Conservation (phyloP, 2,888 invertebrate genomes). For the Bombylius major region DNA sequence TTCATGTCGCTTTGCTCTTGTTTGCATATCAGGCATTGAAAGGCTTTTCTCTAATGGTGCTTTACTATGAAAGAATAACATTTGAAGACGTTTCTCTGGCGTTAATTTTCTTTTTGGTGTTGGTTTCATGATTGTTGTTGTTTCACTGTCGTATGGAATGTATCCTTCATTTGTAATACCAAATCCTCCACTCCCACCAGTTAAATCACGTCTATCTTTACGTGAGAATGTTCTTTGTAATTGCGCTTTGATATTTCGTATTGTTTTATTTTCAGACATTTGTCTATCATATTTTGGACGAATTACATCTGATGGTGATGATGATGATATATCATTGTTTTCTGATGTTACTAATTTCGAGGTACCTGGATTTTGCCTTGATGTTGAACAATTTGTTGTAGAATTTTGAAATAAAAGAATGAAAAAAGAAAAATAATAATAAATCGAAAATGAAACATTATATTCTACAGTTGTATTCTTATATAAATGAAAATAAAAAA, state of each 20-base stretch:
- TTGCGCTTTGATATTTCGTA: constrained; percentile 34
- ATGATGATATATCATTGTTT: constrained; percentile 2
- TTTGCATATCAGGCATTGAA: constrained; percentile 50
- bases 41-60: constrained; percentile 64
- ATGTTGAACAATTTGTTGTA: constrained; percentile 2
- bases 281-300: constrained; percentile 13
- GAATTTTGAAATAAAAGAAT: too few species aligned
- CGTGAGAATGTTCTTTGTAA: constrained; percentile 42
- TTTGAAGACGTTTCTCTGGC: constrained; percentile 41
- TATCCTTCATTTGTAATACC: constrained; percentile 24
- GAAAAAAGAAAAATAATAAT: too few species aligned
- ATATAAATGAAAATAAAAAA: too few species aligned
- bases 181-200: constrained; percentile 8
- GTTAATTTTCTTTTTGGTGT: constrained; percentile 29
- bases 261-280: constrained; percentile 19
- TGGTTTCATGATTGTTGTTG: constrained; percentile 16
- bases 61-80: constrained; percentile 41
- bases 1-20: constrained; percentile 49
- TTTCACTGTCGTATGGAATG: constrained; percentile 20
- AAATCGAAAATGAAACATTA: too few species aligned
- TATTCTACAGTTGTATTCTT: too few species aligned
- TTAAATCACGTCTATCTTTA: constrained; percentile 26
- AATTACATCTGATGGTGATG: background rate
- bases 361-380: constrained; percentile 11
- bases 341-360: constrained; percentile 10